Conservation (phyloP, 1,140 invertebrate genomes). For the Ridgeia piscesae region DNA sequence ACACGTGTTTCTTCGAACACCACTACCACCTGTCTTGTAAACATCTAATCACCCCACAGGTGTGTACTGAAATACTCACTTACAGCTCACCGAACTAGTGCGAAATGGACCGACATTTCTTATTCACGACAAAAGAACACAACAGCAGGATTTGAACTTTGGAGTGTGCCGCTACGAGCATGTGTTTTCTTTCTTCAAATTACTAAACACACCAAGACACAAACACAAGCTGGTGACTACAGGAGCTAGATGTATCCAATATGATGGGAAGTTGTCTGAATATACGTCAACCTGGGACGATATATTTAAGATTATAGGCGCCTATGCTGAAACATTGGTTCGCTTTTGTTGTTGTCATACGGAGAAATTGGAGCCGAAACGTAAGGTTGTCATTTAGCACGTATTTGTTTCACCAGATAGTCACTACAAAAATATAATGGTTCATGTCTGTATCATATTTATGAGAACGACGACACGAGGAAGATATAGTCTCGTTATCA, state of each 20-base stretch:
- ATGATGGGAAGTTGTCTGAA: background rate
- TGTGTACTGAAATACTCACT: no score
- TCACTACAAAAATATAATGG: background rate
- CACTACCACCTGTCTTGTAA: no score
- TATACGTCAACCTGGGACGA: background rate
- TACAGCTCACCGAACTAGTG: no score
- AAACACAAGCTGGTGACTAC: no score
- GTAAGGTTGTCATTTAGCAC: background rate
- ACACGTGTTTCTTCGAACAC: no score
- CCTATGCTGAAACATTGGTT: background rate
- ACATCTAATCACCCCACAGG: no score
- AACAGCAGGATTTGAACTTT: no score
- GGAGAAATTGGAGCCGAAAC: background rate
- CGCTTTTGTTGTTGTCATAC: background rate
- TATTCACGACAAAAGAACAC: no score
- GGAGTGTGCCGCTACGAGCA: no score
- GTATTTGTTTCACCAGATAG: background rate
- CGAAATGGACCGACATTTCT: no score
- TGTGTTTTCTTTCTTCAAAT: background rate
- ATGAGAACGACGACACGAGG: background rate
- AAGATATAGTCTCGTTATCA: background rate
- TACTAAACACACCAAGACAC: background rate
- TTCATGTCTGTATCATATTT: background rate
- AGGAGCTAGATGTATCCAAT: background rate
- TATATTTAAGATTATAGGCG: background rate